Evolutionary conservation across 2,888 invertebrate species (phyloP).

Genomic region (Phytoseiulus persimilis): DNA sequence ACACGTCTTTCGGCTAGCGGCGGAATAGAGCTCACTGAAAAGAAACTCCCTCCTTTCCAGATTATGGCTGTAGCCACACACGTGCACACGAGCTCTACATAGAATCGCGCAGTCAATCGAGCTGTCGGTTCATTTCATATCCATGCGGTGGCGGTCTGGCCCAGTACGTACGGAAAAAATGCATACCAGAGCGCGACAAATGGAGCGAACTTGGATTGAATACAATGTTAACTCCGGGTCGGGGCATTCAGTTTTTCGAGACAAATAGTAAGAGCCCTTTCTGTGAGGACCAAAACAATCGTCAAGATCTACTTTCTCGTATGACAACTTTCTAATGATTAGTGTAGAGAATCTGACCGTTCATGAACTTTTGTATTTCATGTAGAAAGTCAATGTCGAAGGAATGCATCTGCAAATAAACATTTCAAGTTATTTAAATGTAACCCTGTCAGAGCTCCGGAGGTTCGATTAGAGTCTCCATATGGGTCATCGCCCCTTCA

Average conservation of each 20-base stretch:
- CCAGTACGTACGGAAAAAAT: not conserved
- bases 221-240: not conserved
- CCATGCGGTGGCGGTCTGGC: not conserved
- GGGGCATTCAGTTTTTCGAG: slow-evolving; percentile 19
- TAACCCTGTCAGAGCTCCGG: too few species aligned
- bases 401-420: too few species aligned
- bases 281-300: not conserved
- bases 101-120: not conserved
- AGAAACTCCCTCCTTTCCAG: not conserved
- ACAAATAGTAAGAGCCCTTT: slow-evolving; percentile 6
- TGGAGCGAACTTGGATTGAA: slow-evolving; percentile 8
- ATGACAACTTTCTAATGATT: not conserved
- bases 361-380: too few species aligned
- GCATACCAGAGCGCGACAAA: not conserved
- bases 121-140: not conserved
- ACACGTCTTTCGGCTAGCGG: too few species aligned
- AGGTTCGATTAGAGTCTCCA: too few species aligned
- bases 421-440: too few species aligned
- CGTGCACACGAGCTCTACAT: slow-evolving; percentile 7
- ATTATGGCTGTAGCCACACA: slow-evolving; percentile 13
- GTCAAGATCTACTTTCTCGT: not conserved
- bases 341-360: not conserved
- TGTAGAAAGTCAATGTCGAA: too few species aligned
- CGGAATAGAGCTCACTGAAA: not conserved
- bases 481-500: too few species aligned